A percentile compares a stretch with the other conserved stretches of the same genome.
phyloP scores from a whole-genome alignment of 2,888 invertebrate species.

The Lycia hirtaria region DNA sequence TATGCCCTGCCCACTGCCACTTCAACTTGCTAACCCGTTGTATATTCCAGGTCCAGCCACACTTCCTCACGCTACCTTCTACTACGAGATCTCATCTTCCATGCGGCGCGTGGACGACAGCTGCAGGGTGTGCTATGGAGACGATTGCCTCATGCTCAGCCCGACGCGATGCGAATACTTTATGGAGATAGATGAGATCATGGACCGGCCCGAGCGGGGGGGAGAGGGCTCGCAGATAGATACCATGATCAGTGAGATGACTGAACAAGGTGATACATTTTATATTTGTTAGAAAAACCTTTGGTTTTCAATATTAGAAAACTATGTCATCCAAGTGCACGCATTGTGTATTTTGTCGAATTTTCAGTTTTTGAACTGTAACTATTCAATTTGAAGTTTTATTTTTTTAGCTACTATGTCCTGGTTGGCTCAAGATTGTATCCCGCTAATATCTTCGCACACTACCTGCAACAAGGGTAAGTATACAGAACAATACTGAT shows the following conservation, averaged over 20 bases:
- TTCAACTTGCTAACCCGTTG: too few relatives aligned
- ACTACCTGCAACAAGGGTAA: slow-evolving; percentile 70
- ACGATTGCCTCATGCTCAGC: slow-evolving; percentile 53
- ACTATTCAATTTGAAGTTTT: too few relatives aligned
- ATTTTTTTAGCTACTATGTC: slow-evolving; percentile 48
- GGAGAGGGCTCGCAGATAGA: slow-evolving; percentile 47
- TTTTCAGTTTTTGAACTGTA: too few relatives aligned
- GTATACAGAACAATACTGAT: not conserved
- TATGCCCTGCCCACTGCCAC: too few relatives aligned
- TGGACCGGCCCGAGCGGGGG: slow-evolving; percentile 37
- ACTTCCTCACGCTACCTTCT: slow-evolving; percentile 28
- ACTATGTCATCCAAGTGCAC: too few relatives aligned
- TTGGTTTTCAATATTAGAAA: too few relatives aligned
- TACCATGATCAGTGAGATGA: slow-evolving; percentile 48
- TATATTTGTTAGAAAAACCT: not conserved
- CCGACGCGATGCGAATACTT: slow-evolving; percentile 58
- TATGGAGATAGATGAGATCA: slow-evolving; percentile 42
- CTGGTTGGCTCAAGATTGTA: slow-evolving; percentile 51
- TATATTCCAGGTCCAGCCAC: slow-evolving; percentile 25
- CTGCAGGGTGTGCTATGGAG: slow-evolving; percentile 58
- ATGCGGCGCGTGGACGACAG: slow-evolving; percentile 36
- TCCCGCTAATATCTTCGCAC: slow-evolving; percentile 66
- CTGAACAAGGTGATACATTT: slow-evolving; percentile 52
- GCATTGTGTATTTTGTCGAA: too few relatives aligned
- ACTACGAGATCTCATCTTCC: slow-evolving; percentile 24